A percentile compares a stretch with the other conserved stretches of the same genome.
Evolutionary conservation across 2,888 invertebrate genomes (phyloP).

Genomic region (Protonemura montana): DNA sequence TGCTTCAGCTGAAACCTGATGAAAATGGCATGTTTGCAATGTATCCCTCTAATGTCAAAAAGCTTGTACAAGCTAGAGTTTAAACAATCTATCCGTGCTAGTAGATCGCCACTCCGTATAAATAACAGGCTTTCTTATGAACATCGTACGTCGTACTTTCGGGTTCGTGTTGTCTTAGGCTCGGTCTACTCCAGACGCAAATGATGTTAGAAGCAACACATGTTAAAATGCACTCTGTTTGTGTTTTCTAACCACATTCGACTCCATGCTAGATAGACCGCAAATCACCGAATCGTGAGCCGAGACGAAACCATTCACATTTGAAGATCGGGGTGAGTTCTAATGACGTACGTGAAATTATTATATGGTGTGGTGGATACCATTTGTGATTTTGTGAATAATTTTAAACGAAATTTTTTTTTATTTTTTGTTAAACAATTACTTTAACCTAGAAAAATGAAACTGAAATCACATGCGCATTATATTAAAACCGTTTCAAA

Average conservation of each 20-base stretch:
- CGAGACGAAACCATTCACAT: not conserved
- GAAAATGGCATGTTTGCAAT: no score
- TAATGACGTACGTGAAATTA: not conserved
- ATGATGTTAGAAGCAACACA: not conserved
- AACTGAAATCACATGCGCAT: not conserved
- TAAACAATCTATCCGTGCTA: no score
- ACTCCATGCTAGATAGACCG: not conserved
- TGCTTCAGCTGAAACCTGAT: no score
- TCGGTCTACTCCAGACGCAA: not conserved
- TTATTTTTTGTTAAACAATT: not conserved
- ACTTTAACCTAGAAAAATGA: slow-evolving; percentile 7
- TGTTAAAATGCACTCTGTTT: not conserved
- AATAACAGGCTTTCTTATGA: no score
- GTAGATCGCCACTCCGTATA: no score
- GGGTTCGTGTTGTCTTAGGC: not conserved
- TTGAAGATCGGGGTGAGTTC: not conserved
- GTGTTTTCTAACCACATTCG: not conserved
- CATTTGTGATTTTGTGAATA: not conserved
- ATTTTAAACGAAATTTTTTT: not conserved
- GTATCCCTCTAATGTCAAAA: no score
- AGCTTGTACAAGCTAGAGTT: no score
- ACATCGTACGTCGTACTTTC: not conserved
- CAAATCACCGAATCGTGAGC: not conserved
- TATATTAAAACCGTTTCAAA: not conserved
- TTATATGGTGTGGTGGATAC: not conserved